Evolutionary conservation across 2,113 vertebrate species (phyloP).

Genomic region (Ceratotherium simum): DNA sequence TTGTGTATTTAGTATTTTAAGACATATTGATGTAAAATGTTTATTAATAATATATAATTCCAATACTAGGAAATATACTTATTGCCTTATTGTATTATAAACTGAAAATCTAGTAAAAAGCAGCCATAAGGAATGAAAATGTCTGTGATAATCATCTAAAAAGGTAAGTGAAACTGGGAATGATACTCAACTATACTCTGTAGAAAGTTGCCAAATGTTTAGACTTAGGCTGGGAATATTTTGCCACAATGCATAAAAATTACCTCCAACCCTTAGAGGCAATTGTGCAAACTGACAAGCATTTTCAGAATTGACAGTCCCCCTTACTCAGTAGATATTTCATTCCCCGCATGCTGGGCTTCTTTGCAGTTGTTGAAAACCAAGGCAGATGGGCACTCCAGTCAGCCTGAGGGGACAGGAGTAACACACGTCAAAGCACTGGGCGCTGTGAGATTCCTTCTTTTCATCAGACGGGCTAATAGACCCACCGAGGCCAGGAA

Average conservation of each 20-base stretch:
- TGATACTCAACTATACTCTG: constrained; percentile 33
- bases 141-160: constrained; percentile 46
- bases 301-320: constrained; percentile 81
- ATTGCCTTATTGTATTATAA: neutral
- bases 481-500: constrained; percentile 52
- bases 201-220: constrained; percentile 57
- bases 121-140: neutral
- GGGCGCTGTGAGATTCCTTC: constrained; percentile 65
- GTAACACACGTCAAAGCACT: constrained; percentile 71
- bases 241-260: constrained; percentile 70
- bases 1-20: constrained; percentile 10
- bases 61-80: neutral
- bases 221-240: constrained; percentile 49
- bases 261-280: constrained; percentile 70
- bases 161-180: constrained; percentile 34
- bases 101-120: constrained; percentile 24
- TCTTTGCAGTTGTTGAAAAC: constrained; percentile 68
- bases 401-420: constrained; percentile 85
- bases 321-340: constrained; percentile 70
- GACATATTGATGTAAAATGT: neutral
- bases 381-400: constrained; percentile 85
- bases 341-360: constrained; percentile 74
- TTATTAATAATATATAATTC: neutral
- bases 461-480: constrained; percentile 74
- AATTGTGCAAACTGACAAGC: constrained; percentile 71